Evolutionary conservation across 2,113 vertebrate genomes (phyloP), one percentile per base, ranked within the genome.

Genomic region (Pheucticus melanocephalus): DNA sequence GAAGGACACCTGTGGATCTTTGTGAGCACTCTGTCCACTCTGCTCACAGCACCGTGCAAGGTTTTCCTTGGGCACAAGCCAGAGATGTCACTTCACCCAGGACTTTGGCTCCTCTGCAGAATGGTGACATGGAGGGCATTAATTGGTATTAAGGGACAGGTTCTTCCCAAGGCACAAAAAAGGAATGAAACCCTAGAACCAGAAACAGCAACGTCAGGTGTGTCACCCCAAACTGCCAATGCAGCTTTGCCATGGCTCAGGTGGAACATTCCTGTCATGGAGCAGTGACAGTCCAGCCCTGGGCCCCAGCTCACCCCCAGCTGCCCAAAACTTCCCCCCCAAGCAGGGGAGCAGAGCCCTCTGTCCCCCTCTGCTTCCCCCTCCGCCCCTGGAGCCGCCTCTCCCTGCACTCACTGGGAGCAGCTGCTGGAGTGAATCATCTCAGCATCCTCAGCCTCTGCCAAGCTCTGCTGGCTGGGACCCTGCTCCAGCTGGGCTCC

Each of bases 341-440:
- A 28, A 16, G 69, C 76, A 60, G 59, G 30, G 33, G 17, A 22
- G 27, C 35, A 17, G 2, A 17, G 21, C 66, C 18, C 63, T 66
- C 15, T 11, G 60, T 33, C 77, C 53, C 80, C 47, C 47, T 48
- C 47, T 30, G 47, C 59, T 2, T 15, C 39, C 81, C 31, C 12
- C 50, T 30, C 27, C 4, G 65, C 39, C 70, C 3, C 0, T 1
- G 33, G 27, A 14, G 42, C 53, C 0, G 5, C 87, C 77, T 91
- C 69, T 83, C 48, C 48, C 39, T 19, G 56, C 0, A 9, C 69
- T 73, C 12, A 0, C 75, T 24, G 2, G 82, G 57, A 94, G 3
- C 95, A 88, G 94, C 95, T 85, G 94, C 92, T 2, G 7, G 6
- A 54, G 54, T 63, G 91, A 88, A 81, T 86, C 92, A 78, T n/a